phyloP scores from a whole-genome alignment of 30 jellyfish, hydroid and myxozoan genomes.

The Chrysaora quinquecirrha region DNA sequence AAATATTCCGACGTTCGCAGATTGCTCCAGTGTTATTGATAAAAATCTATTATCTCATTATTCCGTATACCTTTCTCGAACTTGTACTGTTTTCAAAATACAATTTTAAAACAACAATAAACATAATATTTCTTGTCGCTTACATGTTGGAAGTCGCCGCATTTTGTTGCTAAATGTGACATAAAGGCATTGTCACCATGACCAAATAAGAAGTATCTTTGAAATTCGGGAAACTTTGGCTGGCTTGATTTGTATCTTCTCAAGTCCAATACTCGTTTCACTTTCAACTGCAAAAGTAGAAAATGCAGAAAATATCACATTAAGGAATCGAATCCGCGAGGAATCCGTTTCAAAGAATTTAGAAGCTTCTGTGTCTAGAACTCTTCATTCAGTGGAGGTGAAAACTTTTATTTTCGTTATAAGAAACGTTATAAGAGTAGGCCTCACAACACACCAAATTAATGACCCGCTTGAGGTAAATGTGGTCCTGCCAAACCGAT shows the following conservation, averaged over 20 bases:
- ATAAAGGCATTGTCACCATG: conserved; percentile 44
- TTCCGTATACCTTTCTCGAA: no score
- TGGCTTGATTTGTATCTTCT: neutral
- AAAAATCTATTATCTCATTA: no score
- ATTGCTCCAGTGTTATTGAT: no score
- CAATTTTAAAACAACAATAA: no score
- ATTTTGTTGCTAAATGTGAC: conserved; percentile 60
- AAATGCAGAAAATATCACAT: no score
- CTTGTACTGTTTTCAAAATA: no score
- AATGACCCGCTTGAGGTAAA: no score
- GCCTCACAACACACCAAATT: neutral
- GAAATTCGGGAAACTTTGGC: conserved; percentile 19
- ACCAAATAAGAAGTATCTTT: conserved; percentile 41
- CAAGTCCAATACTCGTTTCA: neutral
- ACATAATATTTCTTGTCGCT: no score
- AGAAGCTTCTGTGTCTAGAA: neutral
- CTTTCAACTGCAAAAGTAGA: neutral
- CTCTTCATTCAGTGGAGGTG: neutral
- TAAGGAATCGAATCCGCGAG: neutral
- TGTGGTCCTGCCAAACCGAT: no score
- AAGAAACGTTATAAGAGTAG: neutral
- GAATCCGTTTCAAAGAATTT: neutral
- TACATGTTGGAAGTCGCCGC: conserved; percentile 75
- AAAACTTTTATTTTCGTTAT: neutral
- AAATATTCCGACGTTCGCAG: no score